A percentile compares a stretch with the other conserved stretches of the same genome.
Conservation (phyloP, 2,113 vertebrate species). For the Xenopus tropicalis region UCB_Xtro_10.0 CM004443.2:171550501-171551000, state of each 20-base stretch:
- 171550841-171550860: background rate
- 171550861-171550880: slow-evolving; percentile 23
- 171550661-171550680: slow-evolving; percentile 39
- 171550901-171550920: slow-evolving; percentile 8
- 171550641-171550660: slow-evolving; percentile 36
- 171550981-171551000: slow-evolving; percentile 36
- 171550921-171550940: background rate
- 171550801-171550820: slow-evolving; percentile 2
- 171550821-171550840: background rate
- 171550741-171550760: background rate
- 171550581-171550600: slow-evolving; percentile 15
- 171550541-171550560: slow-evolving; percentile 13
- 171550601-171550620: slow-evolving; percentile 40
- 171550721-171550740: slow-evolving; percentile 6
- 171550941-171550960: slow-evolving; percentile 12
- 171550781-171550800: background rate
- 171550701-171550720: background rate
- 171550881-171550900: background rate
- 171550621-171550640: slow-evolving; percentile 45
- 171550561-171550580: slow-evolving; percentile 6
- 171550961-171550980: slow-evolving; percentile 12
- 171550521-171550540: background rate
- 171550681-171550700: background rate
- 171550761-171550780: slow-evolving; percentile 24
- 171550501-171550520: background rate